These are phyloP conservation scores for Mythimna impura DNA, from an alignment of 2,888 invertebrate species.

Conservation along the genomic window DNA sequence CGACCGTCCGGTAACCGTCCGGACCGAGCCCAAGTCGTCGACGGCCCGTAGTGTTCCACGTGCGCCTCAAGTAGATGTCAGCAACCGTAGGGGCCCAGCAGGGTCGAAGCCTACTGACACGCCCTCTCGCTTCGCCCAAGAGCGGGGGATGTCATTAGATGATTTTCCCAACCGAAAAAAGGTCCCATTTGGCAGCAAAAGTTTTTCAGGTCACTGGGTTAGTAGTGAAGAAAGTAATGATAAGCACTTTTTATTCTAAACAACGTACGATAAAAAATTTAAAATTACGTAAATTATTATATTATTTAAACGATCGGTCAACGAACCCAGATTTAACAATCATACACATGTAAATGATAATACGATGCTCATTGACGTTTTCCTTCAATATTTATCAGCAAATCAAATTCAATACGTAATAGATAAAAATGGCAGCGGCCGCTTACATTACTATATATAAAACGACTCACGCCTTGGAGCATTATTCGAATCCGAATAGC, in stretches of 20 bases:
- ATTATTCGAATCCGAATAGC: constrained; percentile 38
- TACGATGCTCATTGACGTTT: constrained; percentile 15
- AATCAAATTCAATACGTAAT: constrained; percentile 51
- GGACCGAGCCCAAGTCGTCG: too few relatives aligned
- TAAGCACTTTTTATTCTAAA: constrained; percentile 4
- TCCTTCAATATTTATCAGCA: constrained; percentile 44
- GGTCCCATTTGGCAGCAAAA: not conserved
- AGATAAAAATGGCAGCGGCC: constrained; percentile 44
- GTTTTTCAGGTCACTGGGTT: constrained; percentile 22
- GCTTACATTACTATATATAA: constrained; percentile 47
- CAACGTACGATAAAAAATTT: constrained; percentile 22
- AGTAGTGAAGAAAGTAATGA: constrained; percentile 26
- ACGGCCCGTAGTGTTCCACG: too few relatives aligned
- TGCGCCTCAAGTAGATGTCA: too few relatives aligned
- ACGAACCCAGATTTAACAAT: constrained; percentile 41
- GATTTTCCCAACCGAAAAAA: too few relatives aligned
- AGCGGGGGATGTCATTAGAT: too few relatives aligned
- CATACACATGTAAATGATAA: constrained; percentile 36
- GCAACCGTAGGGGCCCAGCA: too few relatives aligned
- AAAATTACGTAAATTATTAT: constrained; percentile 22
- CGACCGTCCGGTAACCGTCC: too few relatives aligned
- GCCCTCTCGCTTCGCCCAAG: too few relatives aligned
- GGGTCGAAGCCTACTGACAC: too few relatives aligned
- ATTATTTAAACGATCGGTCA: constrained; percentile 10
- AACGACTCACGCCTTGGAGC: constrained; percentile 26